Conservation (phyloP, 2,797 vertebrate genomes). For the Acipenser transmontanus region DNA sequence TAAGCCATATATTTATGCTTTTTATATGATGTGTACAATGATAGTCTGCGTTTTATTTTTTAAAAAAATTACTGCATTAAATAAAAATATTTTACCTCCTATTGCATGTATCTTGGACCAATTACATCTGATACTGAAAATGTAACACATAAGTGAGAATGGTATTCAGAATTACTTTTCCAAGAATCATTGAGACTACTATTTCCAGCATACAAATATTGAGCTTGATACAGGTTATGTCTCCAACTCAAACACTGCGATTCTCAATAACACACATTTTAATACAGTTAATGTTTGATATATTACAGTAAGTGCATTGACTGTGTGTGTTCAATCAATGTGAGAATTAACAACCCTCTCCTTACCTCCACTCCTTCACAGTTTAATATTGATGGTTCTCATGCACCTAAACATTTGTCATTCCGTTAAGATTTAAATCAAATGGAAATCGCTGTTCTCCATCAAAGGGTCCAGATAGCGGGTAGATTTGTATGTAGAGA, state of each 20-base stretch:
- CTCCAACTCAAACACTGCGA: too few relatives aligned
- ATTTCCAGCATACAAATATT: too few relatives aligned
- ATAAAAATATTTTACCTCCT: too few relatives aligned
- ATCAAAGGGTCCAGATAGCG: not conserved
- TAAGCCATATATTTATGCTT: constrained; percentile 14
- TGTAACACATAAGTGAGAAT: not conserved
- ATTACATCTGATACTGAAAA: not conserved
- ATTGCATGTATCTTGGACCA: not conserved
- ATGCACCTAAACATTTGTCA: not conserved
- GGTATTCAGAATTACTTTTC: too few relatives aligned
- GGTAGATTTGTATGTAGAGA: not conserved
- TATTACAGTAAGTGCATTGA: not conserved
- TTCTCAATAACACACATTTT: too few relatives aligned
- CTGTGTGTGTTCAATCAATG: not conserved
- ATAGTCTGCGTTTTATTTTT: not conserved
- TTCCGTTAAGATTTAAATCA: not conserved
- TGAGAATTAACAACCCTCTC: not conserved
- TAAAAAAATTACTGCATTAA: too few relatives aligned
- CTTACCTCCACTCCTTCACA: not conserved
- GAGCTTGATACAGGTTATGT: too few relatives aligned
- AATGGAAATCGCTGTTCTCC: too few relatives aligned
- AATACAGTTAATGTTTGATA: constrained; percentile 12
- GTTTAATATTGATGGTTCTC: not conserved
- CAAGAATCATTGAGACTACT: too few relatives aligned
- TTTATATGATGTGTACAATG: constrained; percentile 8